A percentile compares a stretch with the other conserved stretches of the same genome.
These are phyloP conservation scores for Jacana jacana DNA, from an alignment of 2,113 vertebrate genomes.

Conservation along the genomic window DNA sequence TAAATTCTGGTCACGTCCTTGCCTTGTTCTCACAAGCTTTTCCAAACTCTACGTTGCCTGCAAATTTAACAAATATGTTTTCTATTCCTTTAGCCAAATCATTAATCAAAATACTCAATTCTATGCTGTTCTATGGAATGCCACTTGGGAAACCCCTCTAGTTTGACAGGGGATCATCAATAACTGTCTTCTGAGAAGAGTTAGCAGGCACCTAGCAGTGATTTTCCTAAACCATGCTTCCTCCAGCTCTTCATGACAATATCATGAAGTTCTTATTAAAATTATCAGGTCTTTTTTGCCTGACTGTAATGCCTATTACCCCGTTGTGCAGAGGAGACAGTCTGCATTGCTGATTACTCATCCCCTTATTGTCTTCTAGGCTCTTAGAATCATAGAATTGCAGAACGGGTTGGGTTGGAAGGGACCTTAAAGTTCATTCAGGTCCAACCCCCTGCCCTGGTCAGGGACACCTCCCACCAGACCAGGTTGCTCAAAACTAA, in stretches of 20 bases:
- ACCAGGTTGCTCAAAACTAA: background rate
- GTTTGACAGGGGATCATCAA: background rate
- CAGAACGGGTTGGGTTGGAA: background rate
- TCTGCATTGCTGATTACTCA: background rate
- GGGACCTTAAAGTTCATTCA: background rate
- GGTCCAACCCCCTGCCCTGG: background rate
- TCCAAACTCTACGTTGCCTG: background rate
- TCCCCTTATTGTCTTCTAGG: background rate
- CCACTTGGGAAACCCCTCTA: background rate
- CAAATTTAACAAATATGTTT: background rate
- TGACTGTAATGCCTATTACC: background rate
- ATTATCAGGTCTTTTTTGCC: background rate
- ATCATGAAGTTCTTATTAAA: background rate
- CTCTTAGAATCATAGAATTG: background rate
- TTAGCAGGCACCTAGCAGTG: background rate
- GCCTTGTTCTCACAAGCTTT: background rate
- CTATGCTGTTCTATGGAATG: background rate
- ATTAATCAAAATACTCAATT: background rate
- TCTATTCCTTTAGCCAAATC: slow-evolving; percentile 5
- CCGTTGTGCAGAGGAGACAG: background rate
- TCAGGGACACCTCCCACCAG: background rate
- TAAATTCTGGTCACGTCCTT: background rate
- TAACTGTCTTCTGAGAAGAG: background rate
- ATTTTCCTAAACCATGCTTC: background rate
- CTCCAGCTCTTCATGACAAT: background rate